phyloP scores from a whole-genome alignment of 1,140 invertebrate genomes.

The Bombus soroeensis region DNA sequence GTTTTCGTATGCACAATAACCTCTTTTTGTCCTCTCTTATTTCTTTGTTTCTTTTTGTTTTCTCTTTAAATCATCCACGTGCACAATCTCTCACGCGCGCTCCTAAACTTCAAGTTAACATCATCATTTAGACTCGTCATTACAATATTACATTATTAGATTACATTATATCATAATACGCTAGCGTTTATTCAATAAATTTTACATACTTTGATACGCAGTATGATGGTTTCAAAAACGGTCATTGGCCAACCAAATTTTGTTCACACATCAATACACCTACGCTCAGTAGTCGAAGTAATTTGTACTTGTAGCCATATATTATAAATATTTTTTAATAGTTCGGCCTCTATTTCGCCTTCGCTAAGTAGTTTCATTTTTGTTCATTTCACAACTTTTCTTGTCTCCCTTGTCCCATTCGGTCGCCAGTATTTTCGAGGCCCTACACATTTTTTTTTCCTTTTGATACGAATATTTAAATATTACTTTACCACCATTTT shows the following conservation, averaged over 20 bases:
- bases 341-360: conserved; percentile 77
- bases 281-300: conserved; percentile 84
- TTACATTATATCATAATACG: conserved; percentile 83
- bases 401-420: conserved; percentile 65
- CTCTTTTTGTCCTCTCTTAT: conserved; percentile 72
- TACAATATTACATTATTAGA: conserved; percentile 84
- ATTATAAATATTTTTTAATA: conserved; percentile 83
- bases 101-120: conserved; percentile 82
- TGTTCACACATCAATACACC: conserved; percentile 84
- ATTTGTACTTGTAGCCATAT: conserved; percentile 84
- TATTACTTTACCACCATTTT: conserved; percentile 77
- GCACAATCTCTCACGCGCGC: conserved; percentile 79
- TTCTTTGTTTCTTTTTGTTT: conserved; percentile 67
- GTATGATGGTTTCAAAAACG: conserved; percentile 83
- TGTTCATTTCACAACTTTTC: conserved; percentile 56
- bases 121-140: conserved; percentile 84
- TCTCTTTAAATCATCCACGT: conserved; percentile 75
- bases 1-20: conserved; percentile 82
- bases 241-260: conserved; percentile 84
- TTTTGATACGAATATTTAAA: conserved; percentile 83
- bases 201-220: conserved; percentile 84
- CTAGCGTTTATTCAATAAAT: conserved; percentile 84
- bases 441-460: conserved; percentile 80
- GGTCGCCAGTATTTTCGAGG: conserved; percentile 80
- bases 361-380: conserved; percentile 59